These are phyloP conservation scores for Aphodius sticticus DNA, from an alignment of 2,888 invertebrate species.

Conservation along the genomic window DNA sequence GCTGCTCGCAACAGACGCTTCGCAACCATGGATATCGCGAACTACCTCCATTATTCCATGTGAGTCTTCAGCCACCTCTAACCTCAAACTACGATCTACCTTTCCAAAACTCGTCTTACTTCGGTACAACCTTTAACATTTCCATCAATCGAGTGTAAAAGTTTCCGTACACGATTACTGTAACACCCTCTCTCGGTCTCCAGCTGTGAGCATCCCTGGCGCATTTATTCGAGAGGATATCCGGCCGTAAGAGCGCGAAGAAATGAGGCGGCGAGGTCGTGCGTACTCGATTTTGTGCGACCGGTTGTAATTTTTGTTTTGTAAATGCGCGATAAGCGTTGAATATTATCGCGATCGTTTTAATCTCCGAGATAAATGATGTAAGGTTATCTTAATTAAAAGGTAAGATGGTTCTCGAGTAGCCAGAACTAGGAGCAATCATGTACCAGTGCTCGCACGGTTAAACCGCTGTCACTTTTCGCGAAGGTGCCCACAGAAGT, in stretches of 20 bases:
- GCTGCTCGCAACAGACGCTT: slow-evolving; percentile 39
- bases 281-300: slow-evolving; percentile 8
- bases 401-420: slow-evolving; percentile 21
- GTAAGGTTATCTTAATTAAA: slow-evolving; percentile 35
- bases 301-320: slow-evolving; percentile 16
- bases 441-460: slow-evolving; percentile 7
- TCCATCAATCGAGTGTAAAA: too few species aligned
- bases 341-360: slow-evolving; percentile 35
- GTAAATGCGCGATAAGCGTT: slow-evolving; percentile 26
- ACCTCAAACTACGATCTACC: slow-evolving; percentile 27
- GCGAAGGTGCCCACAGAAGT: not conserved
- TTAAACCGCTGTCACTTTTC: not conserved
- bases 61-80: slow-evolving; percentile 42
- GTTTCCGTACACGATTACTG: not conserved
- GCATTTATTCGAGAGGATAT: slow-evolving; percentile 6
- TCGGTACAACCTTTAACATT: too few species aligned
- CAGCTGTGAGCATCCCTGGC: not conserved
- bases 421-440: not conserved
- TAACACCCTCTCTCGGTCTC: not conserved
- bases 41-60: slow-evolving; percentile 39
- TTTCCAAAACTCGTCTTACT: too few species aligned
- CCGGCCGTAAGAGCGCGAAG: slow-evolving; percentile 12
- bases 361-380: slow-evolving; percentile 38
- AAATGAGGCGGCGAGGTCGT: slow-evolving; percentile 14
- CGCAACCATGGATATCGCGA: slow-evolving; percentile 44